These are phyloP conservation scores for Gymnopithys bicolor DNA, from an alignment of 2,797 vertebrate genomes.

Conservation along the genomic window DNA sequence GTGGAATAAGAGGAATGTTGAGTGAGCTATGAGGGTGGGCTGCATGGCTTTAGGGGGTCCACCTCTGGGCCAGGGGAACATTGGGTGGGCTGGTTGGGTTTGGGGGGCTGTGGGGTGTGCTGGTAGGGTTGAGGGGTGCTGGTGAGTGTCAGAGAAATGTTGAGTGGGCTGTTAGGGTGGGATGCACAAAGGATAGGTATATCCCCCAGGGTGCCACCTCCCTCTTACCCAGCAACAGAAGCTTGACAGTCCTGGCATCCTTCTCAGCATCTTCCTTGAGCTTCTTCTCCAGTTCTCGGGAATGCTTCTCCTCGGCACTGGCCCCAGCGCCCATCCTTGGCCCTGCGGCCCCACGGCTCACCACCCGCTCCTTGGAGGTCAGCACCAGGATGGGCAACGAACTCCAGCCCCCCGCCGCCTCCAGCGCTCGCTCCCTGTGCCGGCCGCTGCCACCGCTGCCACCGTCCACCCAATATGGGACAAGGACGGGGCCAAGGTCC, in stretches of 20 bases:
- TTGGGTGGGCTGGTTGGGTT: background rate
- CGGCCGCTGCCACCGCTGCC: conserved; percentile 12
- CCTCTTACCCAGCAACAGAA: conserved; percentile 93
- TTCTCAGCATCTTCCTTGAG: conserved; percentile 95
- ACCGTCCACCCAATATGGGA: conserved; percentile 76
- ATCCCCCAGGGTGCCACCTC: background rate
- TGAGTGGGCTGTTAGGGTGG: background rate
- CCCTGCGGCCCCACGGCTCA: background rate
- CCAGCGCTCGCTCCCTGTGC: background rate
- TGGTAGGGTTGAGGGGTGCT: background rate
- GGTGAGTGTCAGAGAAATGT: background rate
- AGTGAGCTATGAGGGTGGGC: background rate
- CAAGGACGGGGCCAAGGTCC: conserved; percentile 85
- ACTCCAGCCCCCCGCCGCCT: conserved; percentile 21
- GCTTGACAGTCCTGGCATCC: conserved; percentile 95
- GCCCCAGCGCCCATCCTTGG: conserved; percentile 91
- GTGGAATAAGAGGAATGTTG: background rate
- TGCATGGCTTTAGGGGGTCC: background rate
- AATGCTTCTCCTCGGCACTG: conserved; percentile 95
- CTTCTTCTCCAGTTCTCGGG: conserved; percentile 94
- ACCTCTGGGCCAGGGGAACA: background rate
- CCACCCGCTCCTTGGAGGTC: conserved; percentile 33
- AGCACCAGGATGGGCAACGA: conserved; percentile 8
- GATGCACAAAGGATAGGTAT: background rate
- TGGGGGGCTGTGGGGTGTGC: background rate